phyloP scores from a whole-genome alignment of 2,113 vertebrate genomes.

The Cepphus grylle region DNA sequence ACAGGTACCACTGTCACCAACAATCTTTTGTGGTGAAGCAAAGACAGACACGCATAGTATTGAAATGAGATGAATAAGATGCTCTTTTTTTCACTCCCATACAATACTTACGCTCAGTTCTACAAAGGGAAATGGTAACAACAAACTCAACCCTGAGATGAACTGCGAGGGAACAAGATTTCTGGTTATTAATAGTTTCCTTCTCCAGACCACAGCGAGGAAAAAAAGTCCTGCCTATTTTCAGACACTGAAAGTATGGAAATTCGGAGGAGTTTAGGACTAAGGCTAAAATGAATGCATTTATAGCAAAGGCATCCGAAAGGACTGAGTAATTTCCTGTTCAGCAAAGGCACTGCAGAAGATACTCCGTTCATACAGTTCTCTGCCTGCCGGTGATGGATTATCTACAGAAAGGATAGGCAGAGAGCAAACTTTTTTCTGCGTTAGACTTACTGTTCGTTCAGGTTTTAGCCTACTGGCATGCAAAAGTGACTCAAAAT shows the following conservation, averaged over 20 bases:
- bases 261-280: background rate
- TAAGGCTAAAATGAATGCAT: background rate
- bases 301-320: background rate
- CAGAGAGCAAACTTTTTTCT: background rate
- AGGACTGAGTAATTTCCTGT: background rate
- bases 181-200: background rate
- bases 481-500: background rate
- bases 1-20: background rate
- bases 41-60: background rate
- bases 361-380: background rate
- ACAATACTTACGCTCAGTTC: background rate
- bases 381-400: background rate
- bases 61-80: background rate
- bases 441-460: background rate
- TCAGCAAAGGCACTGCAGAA: background rate
- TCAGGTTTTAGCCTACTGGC: background rate
- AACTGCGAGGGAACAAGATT: background rate
- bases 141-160: background rate
- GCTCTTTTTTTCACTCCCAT: fast-evolving
- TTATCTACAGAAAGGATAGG: background rate
- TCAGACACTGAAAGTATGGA: background rate
- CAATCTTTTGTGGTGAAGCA: background rate
- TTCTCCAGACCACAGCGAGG: background rate
- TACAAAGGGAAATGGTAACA: background rate
- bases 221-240: background rate